Evolutionary conservation across 2,888 invertebrate species (phyloP), one percentile per base, ranked within the genome.

Genomic region (Mesochorus sp.): DNA sequence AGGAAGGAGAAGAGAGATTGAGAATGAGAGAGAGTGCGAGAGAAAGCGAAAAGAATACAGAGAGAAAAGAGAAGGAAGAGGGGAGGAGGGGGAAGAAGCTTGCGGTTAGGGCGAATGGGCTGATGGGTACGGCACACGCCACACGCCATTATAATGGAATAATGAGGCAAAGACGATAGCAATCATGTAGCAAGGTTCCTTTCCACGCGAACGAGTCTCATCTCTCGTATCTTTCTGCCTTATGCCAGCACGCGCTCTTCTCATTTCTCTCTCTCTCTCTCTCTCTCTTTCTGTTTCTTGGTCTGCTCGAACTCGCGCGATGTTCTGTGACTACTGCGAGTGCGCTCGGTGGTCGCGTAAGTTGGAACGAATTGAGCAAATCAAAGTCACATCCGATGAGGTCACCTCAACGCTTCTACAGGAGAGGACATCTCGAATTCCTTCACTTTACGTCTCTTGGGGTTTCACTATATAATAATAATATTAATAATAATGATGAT

Each of bases 371-470:
- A 89, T 89, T 89, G 88, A 89, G 88, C 89, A 88, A 89, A 89
- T 89, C 89, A 89, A 86, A 89, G 88, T 85, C 87, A 89, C 89
- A 89, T 89, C 89, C 89, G 89, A 89, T 89, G 89, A 89, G 89
- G 88, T 89, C 89, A 89, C 86, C 87, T 85, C 82, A 82, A 79
- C 81, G 77, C 77, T 82, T 83, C 83, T 78, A 76, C 84, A 82
- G 76, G 81, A n/a, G n/a, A 83, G 83, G 57, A 68, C 81, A 80
- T 80, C 81, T 81, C 80, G 78, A 80, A 80, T 81, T 82, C 82
- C 75, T 77, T 44, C 57, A 70, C 67, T 78, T 66, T 47, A 55
- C 44, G 44, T 73, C 53, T 77, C 53, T 17, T n/a, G 26, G 67
- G 73, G 55, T 68, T 68, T 64, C 34, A 5, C 34, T 14, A 8